These are phyloP conservation scores for Indicator indicator DNA, from an alignment of 2,113 vertebrate species.

Conservation along the genomic window DNA sequence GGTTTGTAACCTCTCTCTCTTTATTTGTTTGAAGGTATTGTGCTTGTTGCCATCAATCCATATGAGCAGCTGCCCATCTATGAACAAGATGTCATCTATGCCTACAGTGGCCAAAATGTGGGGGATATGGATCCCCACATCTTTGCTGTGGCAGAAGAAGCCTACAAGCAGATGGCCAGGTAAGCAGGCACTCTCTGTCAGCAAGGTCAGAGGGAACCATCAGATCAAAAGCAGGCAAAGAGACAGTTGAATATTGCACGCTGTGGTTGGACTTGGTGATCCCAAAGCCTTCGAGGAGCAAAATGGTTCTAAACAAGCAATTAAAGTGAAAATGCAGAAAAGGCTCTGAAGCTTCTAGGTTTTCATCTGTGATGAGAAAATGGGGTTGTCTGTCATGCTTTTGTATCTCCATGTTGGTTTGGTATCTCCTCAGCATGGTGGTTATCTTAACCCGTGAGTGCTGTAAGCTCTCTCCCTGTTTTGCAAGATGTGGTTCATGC, in stretches of 20 bases:
- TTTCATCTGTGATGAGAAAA: background rate
- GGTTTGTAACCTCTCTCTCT: background rate
- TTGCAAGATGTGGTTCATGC: too few relatives aligned
- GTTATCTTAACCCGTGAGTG: too few relatives aligned
- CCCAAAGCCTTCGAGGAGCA: background rate
- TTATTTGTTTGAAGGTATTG: constrained; percentile 83
- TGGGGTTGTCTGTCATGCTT: background rate
- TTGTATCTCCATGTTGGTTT: too few relatives aligned
- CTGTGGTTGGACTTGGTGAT: background rate
- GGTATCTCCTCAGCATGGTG: background rate
- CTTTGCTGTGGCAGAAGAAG: constrained; percentile 94
- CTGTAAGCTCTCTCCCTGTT: too few relatives aligned
- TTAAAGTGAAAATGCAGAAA: fast-evolving
- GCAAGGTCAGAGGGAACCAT: fast-evolving
- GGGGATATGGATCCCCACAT: constrained; percentile 98
- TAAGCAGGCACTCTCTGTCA: constrained; percentile 32
- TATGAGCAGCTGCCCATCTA: constrained; percentile 95
- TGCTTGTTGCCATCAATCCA: constrained; percentile 96
- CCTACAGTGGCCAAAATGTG: constrained; percentile 94
- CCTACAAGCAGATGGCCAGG: constrained; percentile 97
- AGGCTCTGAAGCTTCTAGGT: fast-evolving
- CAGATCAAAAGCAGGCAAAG: background rate
- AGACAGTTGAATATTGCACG: background rate
- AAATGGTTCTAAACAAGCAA: fast-evolving
- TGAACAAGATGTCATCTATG: constrained; percentile 95